A percentile compares a stretch with the other conserved stretches of the same genome.
These are phyloP conservation scores for Malacosoma neustria DNA, from an alignment of 2,888 invertebrate species.

Conservation along the genomic window DNA sequence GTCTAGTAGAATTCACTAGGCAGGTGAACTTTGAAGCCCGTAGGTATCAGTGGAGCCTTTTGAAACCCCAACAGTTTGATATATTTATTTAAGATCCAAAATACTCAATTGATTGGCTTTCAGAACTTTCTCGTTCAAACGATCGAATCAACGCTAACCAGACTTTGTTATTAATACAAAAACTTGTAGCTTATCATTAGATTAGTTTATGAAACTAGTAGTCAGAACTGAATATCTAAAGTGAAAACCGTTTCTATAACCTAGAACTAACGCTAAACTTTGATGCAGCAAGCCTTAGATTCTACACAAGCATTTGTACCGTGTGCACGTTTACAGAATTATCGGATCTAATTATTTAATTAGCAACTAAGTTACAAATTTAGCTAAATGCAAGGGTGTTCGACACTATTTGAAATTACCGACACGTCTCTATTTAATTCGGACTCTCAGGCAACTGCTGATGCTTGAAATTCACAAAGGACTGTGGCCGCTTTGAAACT, in stretches of 20 bases:
- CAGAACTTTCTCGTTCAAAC: too few relatives aligned
- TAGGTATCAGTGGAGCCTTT: too few relatives aligned
- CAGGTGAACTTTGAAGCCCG: too few relatives aligned
- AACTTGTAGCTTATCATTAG: background rate
- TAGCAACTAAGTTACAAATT: slow-evolving; percentile 52
- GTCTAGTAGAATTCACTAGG: too few relatives aligned
- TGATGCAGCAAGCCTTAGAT: slow-evolving; percentile 74
- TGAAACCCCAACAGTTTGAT: too few relatives aligned
- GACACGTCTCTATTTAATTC: slow-evolving; percentile 58
- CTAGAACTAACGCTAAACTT: slow-evolving; percentile 34
- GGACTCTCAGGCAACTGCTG: slow-evolving; percentile 50
- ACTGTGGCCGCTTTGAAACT: slow-evolving; percentile 67
- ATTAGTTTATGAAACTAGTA: background rate
- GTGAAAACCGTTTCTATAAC: slow-evolving; percentile 31
- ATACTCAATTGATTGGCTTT: too few relatives aligned
- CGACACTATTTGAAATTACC: slow-evolving; percentile 44
- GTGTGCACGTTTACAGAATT: slow-evolving; percentile 39
- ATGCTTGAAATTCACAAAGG: slow-evolving; percentile 68
- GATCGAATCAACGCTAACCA: too few relatives aligned
- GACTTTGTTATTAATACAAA: background rate
- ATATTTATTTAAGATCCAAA: too few relatives aligned
- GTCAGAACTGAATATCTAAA: slow-evolving; percentile 6
- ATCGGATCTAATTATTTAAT: slow-evolving; percentile 38
- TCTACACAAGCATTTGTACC: slow-evolving; percentile 56
- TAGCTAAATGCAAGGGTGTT: slow-evolving; percentile 48